Base-by-base conservation (phyloP, 2,888 invertebrate species). In the Zelleria hepariella region DNA sequence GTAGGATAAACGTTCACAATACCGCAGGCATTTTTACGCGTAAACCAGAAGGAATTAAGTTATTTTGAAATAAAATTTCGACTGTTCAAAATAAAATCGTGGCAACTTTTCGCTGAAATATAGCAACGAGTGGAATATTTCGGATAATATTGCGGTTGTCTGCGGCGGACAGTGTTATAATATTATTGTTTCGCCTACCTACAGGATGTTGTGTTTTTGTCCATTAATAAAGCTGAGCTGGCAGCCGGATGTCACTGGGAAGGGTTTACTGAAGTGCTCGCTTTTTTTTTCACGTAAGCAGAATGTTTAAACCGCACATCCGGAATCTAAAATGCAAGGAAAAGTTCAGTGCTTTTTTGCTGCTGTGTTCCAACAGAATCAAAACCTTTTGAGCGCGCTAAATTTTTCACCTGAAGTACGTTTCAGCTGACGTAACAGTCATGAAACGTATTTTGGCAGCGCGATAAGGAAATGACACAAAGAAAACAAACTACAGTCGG, bases 381-480 rank as follows among this genome's bases (percentile, higher is more conserved):
- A 85, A 84, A 76, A 78, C 67, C 65, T 64, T 59, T 61, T 60
- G 65, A 59, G 60, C 78, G 69, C 58, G 62, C 70, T 79, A 82
- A 64, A 81, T 73, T 75, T 80, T 82, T 78, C 77, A 86, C 86
- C 84, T 86, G 85, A 84, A 85, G 78, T 82, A 82, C 82, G 79
- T 83, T 81, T 80, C 77, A 73, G 77, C 77, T 86, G 85, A 85
- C 78, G 81, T 86, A 86, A 87, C 78, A 78, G 83, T 82, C 86
- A 82, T 85, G 86, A 81, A 86, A 84, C 80, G 83, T 86, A 86
- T 89, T 88, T 89, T 88, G 86, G 88, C 87, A 87, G 78, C 74
- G 75, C 82, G 88, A 89, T 89, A 89, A 89, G 88, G 84, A 89
- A 88, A 89, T 86, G 86, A 84, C 84, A 86, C 82, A 82, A 85